Conservation (phyloP, 2,888 invertebrate genomes). For the Patella ulyssiponensis region DNA sequence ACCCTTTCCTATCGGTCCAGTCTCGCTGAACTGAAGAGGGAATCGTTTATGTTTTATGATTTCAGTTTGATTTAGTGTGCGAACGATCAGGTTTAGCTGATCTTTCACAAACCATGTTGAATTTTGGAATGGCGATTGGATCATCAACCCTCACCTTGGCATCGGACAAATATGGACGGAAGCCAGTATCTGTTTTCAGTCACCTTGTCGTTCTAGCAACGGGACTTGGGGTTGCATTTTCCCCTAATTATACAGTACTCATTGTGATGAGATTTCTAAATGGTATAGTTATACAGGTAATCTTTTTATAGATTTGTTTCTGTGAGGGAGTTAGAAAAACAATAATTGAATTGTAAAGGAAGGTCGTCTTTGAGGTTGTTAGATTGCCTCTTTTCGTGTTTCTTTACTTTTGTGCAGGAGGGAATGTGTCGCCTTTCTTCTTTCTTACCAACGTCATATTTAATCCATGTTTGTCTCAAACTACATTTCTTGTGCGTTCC, state of each 20-base stretch:
- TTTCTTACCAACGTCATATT: too few relatives aligned
- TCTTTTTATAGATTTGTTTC: too few relatives aligned
- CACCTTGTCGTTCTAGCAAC: neutral
- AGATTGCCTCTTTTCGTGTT: too few relatives aligned
- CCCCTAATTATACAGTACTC: neutral
- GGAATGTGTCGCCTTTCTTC: too few relatives aligned
- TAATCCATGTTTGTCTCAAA: too few relatives aligned
- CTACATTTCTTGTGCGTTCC: too few relatives aligned
- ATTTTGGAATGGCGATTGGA: neutral
- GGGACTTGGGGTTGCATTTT: neutral
- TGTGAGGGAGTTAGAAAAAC: too few relatives aligned
- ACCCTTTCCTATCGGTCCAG: too few relatives aligned
- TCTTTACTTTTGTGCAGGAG: too few relatives aligned
- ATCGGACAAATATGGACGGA: neutral
- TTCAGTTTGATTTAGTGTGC: neutral
- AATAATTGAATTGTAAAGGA: too few relatives aligned
- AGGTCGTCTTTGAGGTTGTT: too few relatives aligned
- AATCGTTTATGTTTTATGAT: neutral
- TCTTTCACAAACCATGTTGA: conserved; percentile 1
- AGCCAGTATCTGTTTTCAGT: neutral
- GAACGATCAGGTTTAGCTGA: neutral
- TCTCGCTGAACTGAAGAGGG: too few relatives aligned
- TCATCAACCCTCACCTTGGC: neutral
- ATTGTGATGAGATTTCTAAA: neutral
- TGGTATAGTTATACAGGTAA: neutral